Conservation (phyloP, 1,140 invertebrate genomes). For the Leptinotarsa defecta region DNA sequence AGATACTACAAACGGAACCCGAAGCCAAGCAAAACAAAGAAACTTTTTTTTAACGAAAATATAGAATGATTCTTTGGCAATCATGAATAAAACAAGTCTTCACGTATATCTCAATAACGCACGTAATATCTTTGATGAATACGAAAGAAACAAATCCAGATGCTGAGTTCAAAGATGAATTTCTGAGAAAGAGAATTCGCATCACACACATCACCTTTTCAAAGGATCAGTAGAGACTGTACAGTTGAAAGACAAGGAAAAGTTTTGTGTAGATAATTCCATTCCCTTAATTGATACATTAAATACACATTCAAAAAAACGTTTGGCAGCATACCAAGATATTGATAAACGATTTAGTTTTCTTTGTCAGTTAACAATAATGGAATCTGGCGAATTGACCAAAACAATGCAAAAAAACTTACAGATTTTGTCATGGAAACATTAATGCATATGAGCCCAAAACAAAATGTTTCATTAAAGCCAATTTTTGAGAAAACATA, state of each 20-base stretch:
- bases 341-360: too few species aligned
- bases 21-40: too few species aligned
- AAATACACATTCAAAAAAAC: too few species aligned
- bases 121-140: neutral
- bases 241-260: constrained; percentile 15
- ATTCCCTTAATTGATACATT: neutral
- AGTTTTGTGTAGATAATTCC: neutral
- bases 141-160: neutral
- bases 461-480: neutral
- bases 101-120: neutral
- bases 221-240: constrained; percentile 16
- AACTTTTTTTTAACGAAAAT: too few species aligned
- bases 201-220: neutral
- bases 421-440: neutral
- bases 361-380: neutral
- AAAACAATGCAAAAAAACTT: neutral
- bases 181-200: neutral
- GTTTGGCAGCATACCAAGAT: too few species aligned
- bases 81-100: too few species aligned
- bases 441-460: neutral
- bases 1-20: too few species aligned
- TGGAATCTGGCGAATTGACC: neutral
- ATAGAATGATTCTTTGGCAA: too few species aligned
- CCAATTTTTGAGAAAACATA: too few species aligned
- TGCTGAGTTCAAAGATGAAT: neutral